Percentiles rank a stretch among this genome's conserved stretches.
These are phyloP conservation scores for Sphaerodactylus townsendi DNA, from an alignment of 2,113 vertebrate genomes.

Conservation along the genomic window DNA sequence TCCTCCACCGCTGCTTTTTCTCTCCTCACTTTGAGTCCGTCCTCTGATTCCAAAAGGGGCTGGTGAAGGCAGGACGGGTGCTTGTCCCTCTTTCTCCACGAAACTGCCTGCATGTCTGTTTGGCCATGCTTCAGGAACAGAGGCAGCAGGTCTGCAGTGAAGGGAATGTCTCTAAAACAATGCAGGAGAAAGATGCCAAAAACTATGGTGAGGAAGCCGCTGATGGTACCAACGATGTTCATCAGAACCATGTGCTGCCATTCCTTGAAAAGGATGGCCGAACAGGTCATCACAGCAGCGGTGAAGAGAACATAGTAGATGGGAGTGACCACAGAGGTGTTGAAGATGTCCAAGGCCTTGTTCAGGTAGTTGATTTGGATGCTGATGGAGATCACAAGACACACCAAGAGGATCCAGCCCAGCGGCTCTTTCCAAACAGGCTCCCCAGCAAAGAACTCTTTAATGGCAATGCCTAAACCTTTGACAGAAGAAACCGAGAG, in stretches of 20 bases:
- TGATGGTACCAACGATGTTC: constrained; percentile 75
- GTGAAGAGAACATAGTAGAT: constrained; percentile 87
- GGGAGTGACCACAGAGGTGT: constrained; percentile 80
- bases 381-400: constrained; percentile 80
- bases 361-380: constrained; percentile 87
- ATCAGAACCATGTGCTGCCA: constrained; percentile 79
- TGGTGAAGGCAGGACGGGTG: constrained; percentile 40
- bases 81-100: constrained; percentile 7
- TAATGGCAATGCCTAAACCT: constrained; percentile 83
- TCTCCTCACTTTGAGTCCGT: constrained; percentile 23
- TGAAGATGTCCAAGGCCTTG: constrained; percentile 85
- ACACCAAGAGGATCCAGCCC: constrained; percentile 78
- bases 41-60: constrained; percentile 55
- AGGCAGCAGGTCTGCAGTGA: constrained; percentile 74
- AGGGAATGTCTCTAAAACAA: constrained; percentile 78
- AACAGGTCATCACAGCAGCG: constrained; percentile 82
- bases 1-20: constrained; percentile 4
- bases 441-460: constrained; percentile 79
- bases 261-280: constrained; percentile 86
- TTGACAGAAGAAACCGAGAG: constrained; percentile 84
- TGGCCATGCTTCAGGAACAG: constrained; percentile 70
- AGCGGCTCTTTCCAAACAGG: constrained; percentile 80
- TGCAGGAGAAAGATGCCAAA: constrained; percentile 83
- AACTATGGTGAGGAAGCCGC: constrained; percentile 83
- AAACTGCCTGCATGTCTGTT: background rate